Base-by-base conservation (phyloP, 2,888 invertebrate species). In the Ctenicera cuprea region DNA sequence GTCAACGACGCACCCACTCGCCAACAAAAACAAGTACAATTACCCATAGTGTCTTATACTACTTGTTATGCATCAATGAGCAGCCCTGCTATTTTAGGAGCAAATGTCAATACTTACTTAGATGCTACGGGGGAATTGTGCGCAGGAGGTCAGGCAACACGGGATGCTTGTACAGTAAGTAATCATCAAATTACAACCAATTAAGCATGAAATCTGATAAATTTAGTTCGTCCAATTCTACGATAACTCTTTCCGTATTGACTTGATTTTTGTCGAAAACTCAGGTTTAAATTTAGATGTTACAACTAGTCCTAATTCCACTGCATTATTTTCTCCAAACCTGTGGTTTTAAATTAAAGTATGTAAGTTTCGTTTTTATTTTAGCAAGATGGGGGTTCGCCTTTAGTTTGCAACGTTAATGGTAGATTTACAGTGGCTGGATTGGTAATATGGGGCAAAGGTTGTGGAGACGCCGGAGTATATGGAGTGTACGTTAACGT, bases 401-500 rank as follows among this genome's bases (percentile, higher is more conserved):
- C 93, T 0, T 84, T 94, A 75, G 91, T 93, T 26, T 94, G 94
- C 80, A 75, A 79, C 8, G 86, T 87, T 59, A 87, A 86, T 67
- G 90, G 90, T 0, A 20, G 68, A 57, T 92, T 90, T 89, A 88
- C 88, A 69, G 88, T 93, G 0, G 91, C 90, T 4, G 94, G 94
- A 0, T 85, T 94, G 74, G 94, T 94, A 1, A 87, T 93, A 18
- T 94, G 94, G 94, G 94, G 94, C 0, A 91, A 94, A 38, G 92
- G 92, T 62, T 94, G 94, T 78, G 95, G 93, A 0, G 88, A 87
- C 76, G 86, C 90, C 0, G 92, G 92, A 71, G 90, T 95, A 5
- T 93, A 94, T 0, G 95, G 92, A 0, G 94, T 94, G 18, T 95
- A 95, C 82, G 93, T 94, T 33, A 94, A 94, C 82, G 89, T 95